Conservation (phyloP, 2,113 vertebrate genomes). For the Mionectes macconnelli region DNA sequence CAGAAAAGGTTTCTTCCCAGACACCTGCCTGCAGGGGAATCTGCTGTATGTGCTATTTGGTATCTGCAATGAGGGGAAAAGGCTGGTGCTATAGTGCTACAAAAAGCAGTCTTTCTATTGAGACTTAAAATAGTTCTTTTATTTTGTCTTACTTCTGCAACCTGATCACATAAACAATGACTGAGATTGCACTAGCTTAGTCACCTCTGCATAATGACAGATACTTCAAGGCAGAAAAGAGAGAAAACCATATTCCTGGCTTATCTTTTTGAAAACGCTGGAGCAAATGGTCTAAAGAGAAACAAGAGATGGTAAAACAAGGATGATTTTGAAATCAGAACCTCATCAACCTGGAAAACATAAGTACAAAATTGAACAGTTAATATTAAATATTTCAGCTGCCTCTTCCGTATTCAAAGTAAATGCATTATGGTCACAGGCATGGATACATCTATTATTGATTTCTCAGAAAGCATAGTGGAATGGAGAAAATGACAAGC, state of each 20-base stretch:
- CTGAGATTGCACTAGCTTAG: background rate
- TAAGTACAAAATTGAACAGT: background rate
- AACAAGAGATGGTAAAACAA: background rate
- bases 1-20: background rate
- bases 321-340: background rate
- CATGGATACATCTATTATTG: background rate
- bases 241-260: background rate
- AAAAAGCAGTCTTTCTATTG: background rate
- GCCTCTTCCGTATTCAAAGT: background rate
- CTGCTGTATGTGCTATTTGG: background rate
- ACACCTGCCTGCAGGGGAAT: fast-evolving
- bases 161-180: background rate
- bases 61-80: background rate
- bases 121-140: background rate
- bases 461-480: background rate
- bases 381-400: background rate
- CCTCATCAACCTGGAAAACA: background rate
- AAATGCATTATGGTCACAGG: background rate
- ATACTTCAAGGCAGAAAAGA: background rate
- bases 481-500: background rate
- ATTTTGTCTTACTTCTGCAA: background rate
- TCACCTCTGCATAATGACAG: background rate
- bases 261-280: background rate
- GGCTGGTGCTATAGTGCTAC: background rate
- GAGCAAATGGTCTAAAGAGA: background rate